These are phyloP conservation scores for Tuta absoluta DNA, from an alignment of 2,888 invertebrate genomes.

Conservation along the genomic window DNA sequence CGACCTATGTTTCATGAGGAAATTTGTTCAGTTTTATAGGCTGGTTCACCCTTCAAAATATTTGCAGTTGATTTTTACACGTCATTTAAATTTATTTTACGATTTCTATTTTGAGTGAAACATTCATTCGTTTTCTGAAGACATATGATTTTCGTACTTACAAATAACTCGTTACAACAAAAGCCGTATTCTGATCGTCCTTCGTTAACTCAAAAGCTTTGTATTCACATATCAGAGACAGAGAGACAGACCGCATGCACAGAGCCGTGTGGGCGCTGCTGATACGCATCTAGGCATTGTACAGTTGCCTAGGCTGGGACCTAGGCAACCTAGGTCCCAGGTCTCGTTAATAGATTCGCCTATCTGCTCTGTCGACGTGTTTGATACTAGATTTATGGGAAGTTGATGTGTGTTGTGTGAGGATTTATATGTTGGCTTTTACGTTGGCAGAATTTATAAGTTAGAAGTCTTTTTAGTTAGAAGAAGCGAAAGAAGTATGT, in stretches of 20 bases:
- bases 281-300: conserved; percentile 20
- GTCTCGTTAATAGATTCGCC: conserved; percentile 12
- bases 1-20: too few relatives aligned
- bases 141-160: too few relatives aligned
- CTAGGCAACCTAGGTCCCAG: conserved; percentile 21
- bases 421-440: conserved; percentile 2
- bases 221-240: conserved; percentile 13
- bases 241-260: background rate
- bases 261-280: background rate
- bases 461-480: too few relatives aligned
- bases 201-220: conserved; percentile 12
- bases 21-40: too few relatives aligned
- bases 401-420: background rate
- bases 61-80: too few relatives aligned
- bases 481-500: too few relatives aligned
- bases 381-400: conserved; percentile 15
- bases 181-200: background rate
- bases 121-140: too few relatives aligned
- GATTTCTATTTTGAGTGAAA: too few relatives aligned
- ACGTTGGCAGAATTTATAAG: too few relatives aligned
- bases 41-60: too few relatives aligned
- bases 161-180: background rate
- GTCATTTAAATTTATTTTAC: too few relatives aligned
- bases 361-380: conserved; percentile 2
- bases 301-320: conserved; percentile 10